phyloP scores from a whole-genome alignment of 2,113 vertebrate species.

The human region GRCh38 chr7:2037501-2038000 shows the following conservation, averaged over 20 bases:
- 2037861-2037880: neutral
- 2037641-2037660: neutral
- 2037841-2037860: neutral
- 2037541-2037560: no score
- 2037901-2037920: neutral
- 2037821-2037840: neutral
- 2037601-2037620: neutral
- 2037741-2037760: neutral
- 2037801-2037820: neutral
- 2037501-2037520: no score
- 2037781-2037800: neutral
- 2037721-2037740: neutral
- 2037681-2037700: no score
- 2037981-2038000: neutral
- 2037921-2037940: neutral
- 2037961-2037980: neutral
- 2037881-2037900: neutral
- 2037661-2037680: neutral
- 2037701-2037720: neutral
- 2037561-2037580: no score
- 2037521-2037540: no score
- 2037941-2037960: neutral
- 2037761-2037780: neutral
- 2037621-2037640: neutral
- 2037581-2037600: no score